Percentiles rank a stretch among this genome's conserved stretches.
phyloP scores from a whole-genome alignment of 2,113 vertebrate genomes.

The Odocoileus hemionus region DNA sequence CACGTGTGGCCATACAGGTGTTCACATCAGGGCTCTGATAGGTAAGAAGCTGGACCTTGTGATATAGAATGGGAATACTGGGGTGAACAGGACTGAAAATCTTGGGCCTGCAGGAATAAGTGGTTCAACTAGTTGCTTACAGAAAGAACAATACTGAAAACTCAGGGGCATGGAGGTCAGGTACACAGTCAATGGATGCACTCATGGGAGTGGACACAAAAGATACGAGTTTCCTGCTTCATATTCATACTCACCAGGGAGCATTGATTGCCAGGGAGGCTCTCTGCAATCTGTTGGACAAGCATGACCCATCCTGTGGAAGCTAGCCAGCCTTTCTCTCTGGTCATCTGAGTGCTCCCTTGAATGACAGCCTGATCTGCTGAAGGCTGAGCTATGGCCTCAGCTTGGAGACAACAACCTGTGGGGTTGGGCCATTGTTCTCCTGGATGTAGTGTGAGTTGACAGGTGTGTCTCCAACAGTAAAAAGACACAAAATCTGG shows the following conservation, averaged over 20 bases:
- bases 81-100: not conserved
- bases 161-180: not conserved
- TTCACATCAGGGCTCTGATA: not conserved
- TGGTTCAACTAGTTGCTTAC: not conserved
- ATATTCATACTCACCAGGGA: not conserved
- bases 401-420: not conserved
- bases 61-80: not conserved
- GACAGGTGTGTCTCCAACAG: not conserved
- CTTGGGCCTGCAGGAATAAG: not conserved
- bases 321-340: not conserved
- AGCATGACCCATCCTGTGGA: not conserved
- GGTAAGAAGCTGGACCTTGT: not conserved
- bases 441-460: not conserved
- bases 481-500: not conserved
- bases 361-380: not conserved
- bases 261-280: not conserved
- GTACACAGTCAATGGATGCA: not conserved
- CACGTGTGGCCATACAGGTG: accelerated
- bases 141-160: not conserved
- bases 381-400: not conserved
- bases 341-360: not conserved
- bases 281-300: not conserved
- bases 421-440: not conserved
- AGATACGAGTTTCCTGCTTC: not conserved
- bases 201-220: no score